These are phyloP conservation scores for Linepithema humile DNA, from an alignment of 1,140 invertebrate genomes.

Conservation along the genomic window DNA sequence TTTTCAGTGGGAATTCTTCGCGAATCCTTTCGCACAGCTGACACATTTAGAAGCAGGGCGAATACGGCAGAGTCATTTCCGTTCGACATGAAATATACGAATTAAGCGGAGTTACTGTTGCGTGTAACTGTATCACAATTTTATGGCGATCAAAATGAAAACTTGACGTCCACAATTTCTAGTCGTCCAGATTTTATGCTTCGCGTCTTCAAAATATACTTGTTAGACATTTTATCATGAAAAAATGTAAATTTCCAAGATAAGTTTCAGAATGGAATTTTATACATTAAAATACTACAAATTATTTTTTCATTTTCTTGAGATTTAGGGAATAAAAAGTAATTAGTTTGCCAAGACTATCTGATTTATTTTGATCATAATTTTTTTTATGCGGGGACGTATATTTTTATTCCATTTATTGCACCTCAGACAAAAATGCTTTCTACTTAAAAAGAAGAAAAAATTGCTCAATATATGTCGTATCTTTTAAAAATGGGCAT, in stretches of 20 bases:
- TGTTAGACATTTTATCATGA: background rate
- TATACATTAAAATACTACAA: background rate
- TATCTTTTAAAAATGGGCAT: conserved; percentile 9
- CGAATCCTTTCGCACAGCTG: conserved; percentile 49
- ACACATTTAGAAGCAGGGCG: conserved; percentile 35
- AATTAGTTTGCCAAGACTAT: background rate
- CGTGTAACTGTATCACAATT: conserved; percentile 49
- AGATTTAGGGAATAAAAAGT: background rate
- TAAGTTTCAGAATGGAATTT: background rate
- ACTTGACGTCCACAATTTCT: conserved; percentile 6
- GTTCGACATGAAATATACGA: conserved; percentile 38
- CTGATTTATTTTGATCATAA: background rate
- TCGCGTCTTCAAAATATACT: background rate
- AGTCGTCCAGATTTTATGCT: background rate
- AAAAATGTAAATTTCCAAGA: background rate
- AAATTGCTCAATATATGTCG: background rate
- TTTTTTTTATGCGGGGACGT: background rate
- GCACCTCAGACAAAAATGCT: background rate
- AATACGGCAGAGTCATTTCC: conserved; percentile 33
- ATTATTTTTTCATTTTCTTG: background rate
- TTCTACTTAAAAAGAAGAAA: background rate
- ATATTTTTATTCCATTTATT: background rate
- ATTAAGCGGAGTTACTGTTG: conserved; percentile 52
- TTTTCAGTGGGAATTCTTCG: conserved; percentile 51
- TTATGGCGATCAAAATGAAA: conserved; percentile 16